Evolutionary conservation across 2,113 vertebrate species (phyloP), one percentile per base, ranked within the genome.

Genomic region (Bujurquina vittata): DNA sequence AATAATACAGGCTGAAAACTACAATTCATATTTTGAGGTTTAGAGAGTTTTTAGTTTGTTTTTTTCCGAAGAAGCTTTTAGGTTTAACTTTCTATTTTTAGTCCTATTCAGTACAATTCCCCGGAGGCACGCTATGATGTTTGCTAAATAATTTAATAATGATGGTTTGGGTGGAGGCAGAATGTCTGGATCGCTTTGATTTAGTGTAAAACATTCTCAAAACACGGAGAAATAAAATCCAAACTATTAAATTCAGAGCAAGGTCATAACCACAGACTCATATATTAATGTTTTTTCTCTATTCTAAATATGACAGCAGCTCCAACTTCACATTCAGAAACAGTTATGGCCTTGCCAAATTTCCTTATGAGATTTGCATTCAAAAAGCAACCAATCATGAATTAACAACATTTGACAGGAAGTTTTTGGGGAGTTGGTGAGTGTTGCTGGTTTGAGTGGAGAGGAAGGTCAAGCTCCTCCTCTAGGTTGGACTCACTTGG

Each of bases 401-500:
- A 74, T 80, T 78, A 83, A 80, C 75, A 75, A 43, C 55, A 55
- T 54, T 22, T 4, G 61, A 43, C 56, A 46, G 65, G 3, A 56
- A 31, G 57, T 49, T 58, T 75, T 43, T 0, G 20, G 54, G 55
- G 33, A 15, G 11, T 20, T 59, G 17, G 63, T 74, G 77, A 73
- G 65, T 15, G 61, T 62, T 65, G 72, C 33, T 40, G n/a, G 46
- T 33, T 81, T 63, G 58, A 69, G 35, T 35, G 14, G 6, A 72
- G 23, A 11, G 52, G 79, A 79, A 87, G 87, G 89, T 91, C 83
- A 5, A 23, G 31, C 26, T 17, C 20, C 23, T 37, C 72, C 8
- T 5, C 20, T 29, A 62, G 54, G 35, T 5, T 2, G 55, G 5
- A 73, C 67, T 15, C 33, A 5, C 10, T 57, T 6, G 4, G 1